These are phyloP conservation scores for Labeo rohita DNA, from an alignment of 2,113 vertebrate genomes.

Conservation along the genomic window DNA sequence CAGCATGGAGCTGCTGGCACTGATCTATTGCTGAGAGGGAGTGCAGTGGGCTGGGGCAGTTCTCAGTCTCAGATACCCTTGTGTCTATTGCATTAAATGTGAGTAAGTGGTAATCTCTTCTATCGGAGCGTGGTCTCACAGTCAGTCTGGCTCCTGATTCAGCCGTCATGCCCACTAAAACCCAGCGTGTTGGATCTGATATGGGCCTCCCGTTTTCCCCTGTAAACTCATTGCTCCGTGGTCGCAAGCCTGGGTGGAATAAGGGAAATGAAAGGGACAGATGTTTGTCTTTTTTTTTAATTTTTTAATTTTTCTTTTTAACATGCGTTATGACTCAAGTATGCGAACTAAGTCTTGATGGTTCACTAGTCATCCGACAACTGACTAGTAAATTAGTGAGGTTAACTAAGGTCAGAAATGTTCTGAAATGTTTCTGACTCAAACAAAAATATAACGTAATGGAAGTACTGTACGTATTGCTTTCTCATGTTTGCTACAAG, in stretches of 20 bases:
- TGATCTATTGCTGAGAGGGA: constrained; percentile 25
- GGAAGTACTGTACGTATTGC: too few relatives aligned
- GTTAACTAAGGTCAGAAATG: too few relatives aligned
- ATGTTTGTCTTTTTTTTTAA: constrained; percentile 6
- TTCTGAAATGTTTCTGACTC: neutral
- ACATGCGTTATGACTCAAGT: neutral
- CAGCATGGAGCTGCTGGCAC: constrained; percentile 8
- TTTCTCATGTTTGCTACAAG: too few relatives aligned
- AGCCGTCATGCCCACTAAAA: constrained; percentile 40
- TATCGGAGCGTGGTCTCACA: constrained; percentile 8
- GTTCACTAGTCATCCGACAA: neutral
- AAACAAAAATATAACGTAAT: neutral
- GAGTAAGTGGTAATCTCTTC: constrained; percentile 33
- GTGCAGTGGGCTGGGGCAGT: constrained; percentile 6
- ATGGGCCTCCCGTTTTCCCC: neutral
- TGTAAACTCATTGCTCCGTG: neutral
- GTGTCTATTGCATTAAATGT: constrained; percentile 46
- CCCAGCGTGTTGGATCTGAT: constrained; percentile 27
- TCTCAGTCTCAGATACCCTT: neutral
- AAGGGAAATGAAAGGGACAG: neutral
- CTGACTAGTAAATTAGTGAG: too few relatives aligned
- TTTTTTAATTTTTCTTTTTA: too few relatives aligned
- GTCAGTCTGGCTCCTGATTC: constrained; percentile 43
- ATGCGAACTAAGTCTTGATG: neutral
- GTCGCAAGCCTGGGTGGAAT: neutral